Percentiles rank a stretch among this genome's conserved stretches.
Evolutionary conservation across 2,888 invertebrate species (phyloP).

Genomic region (Gastracanthus pulcherrimus): DNA sequence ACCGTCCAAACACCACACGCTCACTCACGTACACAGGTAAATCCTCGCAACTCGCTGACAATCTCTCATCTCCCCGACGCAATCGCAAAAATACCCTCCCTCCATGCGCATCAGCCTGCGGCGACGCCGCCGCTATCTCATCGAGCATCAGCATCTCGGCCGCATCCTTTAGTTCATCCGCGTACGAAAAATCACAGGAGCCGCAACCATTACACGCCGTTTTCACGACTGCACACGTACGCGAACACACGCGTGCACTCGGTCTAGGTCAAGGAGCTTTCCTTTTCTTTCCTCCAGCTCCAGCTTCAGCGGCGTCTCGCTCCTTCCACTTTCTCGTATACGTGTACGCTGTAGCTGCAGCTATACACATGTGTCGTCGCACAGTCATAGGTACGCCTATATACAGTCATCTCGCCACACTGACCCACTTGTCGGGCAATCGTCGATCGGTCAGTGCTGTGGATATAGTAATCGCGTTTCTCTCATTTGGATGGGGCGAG

Average conservation of each 20-base stretch:
- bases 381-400: no score
- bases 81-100: no score
- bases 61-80: no score
- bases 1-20: no score
- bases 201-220: not conserved
- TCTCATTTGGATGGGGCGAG: not conserved
- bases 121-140: no score
- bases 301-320: not conserved
- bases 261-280: slow-evolving; percentile 51
- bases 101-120: no score
- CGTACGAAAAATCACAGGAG: no score
- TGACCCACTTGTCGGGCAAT: slow-evolving; percentile 41
- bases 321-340: not conserved
- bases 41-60: no score
- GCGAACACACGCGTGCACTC: not conserved
- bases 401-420: slow-evolving; percentile 33
- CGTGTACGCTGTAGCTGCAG: not conserved
- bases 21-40: no score
- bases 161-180: no score
- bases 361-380: not conserved
- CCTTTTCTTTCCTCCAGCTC: slow-evolving; percentile 26
- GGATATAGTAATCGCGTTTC: not conserved
- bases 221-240: not conserved
- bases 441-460: not conserved
- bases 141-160: no score